Base-by-base conservation (phyloP, 2,113 vertebrate genomes). In the Crypturellus undulatus region DNA sequence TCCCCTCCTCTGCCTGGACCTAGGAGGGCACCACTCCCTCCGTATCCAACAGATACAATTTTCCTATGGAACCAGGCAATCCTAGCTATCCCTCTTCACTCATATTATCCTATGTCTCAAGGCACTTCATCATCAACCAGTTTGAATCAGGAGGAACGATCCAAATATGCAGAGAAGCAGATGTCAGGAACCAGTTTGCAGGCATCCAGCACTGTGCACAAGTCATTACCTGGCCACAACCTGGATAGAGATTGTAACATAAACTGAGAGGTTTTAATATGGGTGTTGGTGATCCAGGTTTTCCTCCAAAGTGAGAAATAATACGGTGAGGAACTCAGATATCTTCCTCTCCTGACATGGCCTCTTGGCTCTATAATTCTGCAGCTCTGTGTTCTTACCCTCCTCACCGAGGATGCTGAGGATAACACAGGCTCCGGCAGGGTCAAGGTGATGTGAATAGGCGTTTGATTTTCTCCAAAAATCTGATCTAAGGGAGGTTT, bases 151-250 rank as follows among this genome's bases (percentile, higher is more conserved):
- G 34, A 63, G 65, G 36, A 73, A 12, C 43, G 2, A 3, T 63
- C 71, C 76, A 63, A 68, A 79, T 30, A 40, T 38, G 51, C 70
- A 54, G 86, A 88, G 92, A 18, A 91, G 92, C 84, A 94, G 87
- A 89, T 79, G 75, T 88, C 84, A 59, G 36, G 73, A 91, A 76
- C 70, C 70, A 68, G 88, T 60, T 6, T 89, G 60, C 40, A 11
- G 11, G 30, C 56, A 40, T 58, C 26, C 78, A 72, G 6, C 45
- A 49, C 56, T 75, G 58, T 45, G 56, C 51, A 19, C 2, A 12
- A 32, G 43, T 80, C 68, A 52, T 67, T 84, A 34, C 69, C 87
- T 51, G 43, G 30, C 69, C 73, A 32, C 3, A 3, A 65, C 40
- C 62, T 59, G 47, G 56, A 15, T 81, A 78, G 62, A 59, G 81